Base-by-base conservation (phyloP, 1,140 invertebrate genomes). In the Arctopsyche grandis region DNA sequence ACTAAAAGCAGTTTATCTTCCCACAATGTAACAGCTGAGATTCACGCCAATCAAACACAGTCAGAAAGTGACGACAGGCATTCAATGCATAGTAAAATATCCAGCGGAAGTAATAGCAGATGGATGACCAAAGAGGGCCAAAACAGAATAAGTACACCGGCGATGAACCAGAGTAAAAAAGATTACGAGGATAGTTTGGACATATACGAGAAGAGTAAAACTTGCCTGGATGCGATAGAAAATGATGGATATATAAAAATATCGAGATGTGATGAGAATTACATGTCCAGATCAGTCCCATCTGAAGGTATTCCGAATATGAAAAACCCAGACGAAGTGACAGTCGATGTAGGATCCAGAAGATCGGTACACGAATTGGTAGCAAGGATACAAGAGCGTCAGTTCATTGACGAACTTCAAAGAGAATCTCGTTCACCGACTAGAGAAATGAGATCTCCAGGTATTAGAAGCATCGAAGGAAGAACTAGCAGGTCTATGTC, bases 311-410 rank as follows among this genome's bases (percentile, higher is more conserved):
- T 26, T 29, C 7, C 3, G 1, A 48, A 44, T 38, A 38, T 38
- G 29, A 38, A 38, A 21, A 56, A 4, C 3, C 14, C 1, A n/a
- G 52, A 56, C 10, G 52, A 21, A 4, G 1, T 10, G 1, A 44
- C 46, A 46, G 60, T 14, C 48, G 78, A 83, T 69, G 75, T 81
- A 14, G 83, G 83, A 38, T 81, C 86, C 4, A 84, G 90, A 79
- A 90, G 87, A 83, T 89, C 89, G 0, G 91, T 91, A 0, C 90
- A 91, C 83, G 91, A 91, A 83, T 84, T 91, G 79, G 89, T 91
- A 29, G 90, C 90, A 3, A 86, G 88, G 83, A 90, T 91, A 21
- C 90, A 91, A 84, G 86, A 89, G 75, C 85, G 89, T 77, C 87
- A 89, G 75, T 52, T 80, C 9, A 60, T 82, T 9, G 81, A 82